A percentile compares a stretch with the other conserved stretches of the same genome.
Conservation (phyloP, 2,888 invertebrate genomes). For the Enoplolaimus lenunculus region DNA sequence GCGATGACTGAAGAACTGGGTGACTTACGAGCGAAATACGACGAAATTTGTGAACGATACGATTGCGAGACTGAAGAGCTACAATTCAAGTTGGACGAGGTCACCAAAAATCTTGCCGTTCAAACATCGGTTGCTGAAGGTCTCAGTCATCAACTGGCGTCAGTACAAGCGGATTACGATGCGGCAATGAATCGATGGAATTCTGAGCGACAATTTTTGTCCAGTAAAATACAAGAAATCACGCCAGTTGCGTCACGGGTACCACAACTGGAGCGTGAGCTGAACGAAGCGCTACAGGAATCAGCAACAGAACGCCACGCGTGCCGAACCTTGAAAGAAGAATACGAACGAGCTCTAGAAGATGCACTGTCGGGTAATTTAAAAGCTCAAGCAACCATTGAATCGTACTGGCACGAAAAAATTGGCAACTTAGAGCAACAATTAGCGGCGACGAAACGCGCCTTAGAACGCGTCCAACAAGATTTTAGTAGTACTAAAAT, state of each 20-base stretch:
- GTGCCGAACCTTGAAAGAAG: background rate
- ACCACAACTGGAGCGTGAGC: conserved; percentile 7
- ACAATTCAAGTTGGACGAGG: conserved; percentile 31
- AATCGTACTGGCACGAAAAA: conserved; percentile 5
- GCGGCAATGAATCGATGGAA: background rate
- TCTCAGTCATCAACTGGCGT: conserved; percentile 23
- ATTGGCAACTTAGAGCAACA: conserved; percentile 3
- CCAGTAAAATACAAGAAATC: conserved; percentile 7
- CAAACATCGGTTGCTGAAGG: conserved; percentile 33
- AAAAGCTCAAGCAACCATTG: background rate
- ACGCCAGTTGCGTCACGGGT: conserved; percentile 9
- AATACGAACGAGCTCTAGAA: conserved; percentile 1
- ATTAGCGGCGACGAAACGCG: background rate
- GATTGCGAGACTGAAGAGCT: conserved; percentile 4
- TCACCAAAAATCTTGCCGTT: conserved; percentile 32
- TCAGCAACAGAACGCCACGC: background rate
- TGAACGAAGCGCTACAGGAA: background rate
- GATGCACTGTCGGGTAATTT: background rate
- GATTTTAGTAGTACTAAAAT: background rate
- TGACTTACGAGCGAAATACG: background rate
- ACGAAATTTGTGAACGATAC: background rate
- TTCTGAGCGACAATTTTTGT: conserved; percentile 1
- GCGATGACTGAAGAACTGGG: conserved; percentile 3
- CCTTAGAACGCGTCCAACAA: background rate
- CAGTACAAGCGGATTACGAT: conserved; percentile 5